Conservation (phyloP, 2,113 vertebrate genomes). For the Charina bottae region DNA sequence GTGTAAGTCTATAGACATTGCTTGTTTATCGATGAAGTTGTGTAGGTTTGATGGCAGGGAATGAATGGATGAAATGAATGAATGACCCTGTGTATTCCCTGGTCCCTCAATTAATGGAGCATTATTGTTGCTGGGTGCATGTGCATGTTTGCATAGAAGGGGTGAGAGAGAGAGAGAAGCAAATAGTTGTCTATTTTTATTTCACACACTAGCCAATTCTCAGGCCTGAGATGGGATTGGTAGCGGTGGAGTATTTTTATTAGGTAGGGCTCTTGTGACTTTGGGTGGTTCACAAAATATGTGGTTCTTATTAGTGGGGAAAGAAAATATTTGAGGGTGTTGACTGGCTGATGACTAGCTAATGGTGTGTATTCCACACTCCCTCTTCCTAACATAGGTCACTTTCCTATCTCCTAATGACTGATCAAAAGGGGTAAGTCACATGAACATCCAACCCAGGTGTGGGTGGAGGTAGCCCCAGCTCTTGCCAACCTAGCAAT, state of each 20-base stretch:
- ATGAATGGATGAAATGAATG: conserved; percentile 15
- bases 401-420: no score
- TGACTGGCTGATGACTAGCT: no score
- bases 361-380: no score
- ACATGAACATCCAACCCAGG: no score
- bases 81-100: not conserved
- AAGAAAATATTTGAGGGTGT: no score
- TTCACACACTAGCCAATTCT: not conserved
- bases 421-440: no score
- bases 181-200: not conserved
- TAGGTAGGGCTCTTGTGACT: not conserved
- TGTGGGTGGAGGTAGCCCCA: no score
- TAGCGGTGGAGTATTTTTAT: not conserved
- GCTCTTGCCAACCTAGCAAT: no score
- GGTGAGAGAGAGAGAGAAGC: not conserved
- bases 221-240: not conserved
- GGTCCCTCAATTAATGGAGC: not conserved
- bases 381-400: no score
- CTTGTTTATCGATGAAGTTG: conserved; percentile 20
- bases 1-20: conserved; percentile 1
- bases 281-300: no score
- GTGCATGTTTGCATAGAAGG: not conserved
- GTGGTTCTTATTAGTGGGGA: no score
- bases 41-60: not conserved
- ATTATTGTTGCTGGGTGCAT: not conserved